Base-by-base conservation (phyloP, 2,888 invertebrate genomes). In the Patella depressa region DNA sequence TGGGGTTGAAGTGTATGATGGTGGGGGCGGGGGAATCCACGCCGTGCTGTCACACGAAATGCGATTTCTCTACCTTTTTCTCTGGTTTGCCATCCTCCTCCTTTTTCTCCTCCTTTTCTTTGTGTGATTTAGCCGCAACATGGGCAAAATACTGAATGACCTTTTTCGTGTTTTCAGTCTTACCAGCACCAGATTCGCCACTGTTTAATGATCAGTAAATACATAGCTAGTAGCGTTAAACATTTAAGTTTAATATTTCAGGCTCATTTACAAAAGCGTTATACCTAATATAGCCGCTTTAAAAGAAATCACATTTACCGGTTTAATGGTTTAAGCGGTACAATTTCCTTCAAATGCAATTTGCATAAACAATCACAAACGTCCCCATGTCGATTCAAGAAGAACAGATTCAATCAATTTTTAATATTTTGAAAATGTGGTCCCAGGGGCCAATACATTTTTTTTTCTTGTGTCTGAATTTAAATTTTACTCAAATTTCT, bases 91-190 rank as follows among this genome's bases (percentile, higher is more conserved):
- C 65, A 14, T 78, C 75, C 9, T 80, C 84, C 73, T 78, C 77
- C 59, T 83, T 81, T 70, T 85, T 83, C 11, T 86, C 87, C 9
- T 84, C 86, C 75, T 86, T 86, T 3, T 65, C 65, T 76, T 87
- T 87, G 71, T 82, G 79, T 34, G 87, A 80, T 71, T 88, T 98
- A 93, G 98, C 98, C 93, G 98, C 98, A 76, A 93, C 92, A 75
- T 90, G 88, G 79, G 93, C 93, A 94, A 99, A 99, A 95, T 99
- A 99, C 93, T 98, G 97, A 94, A 99, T 99, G 95, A 99, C 98
- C 94, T 99, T 99, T 94, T 99, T 99, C 94, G 99, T 99, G 96
- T 99, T 99, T 94, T 99, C 99, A 94, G 99, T 99, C 95, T 99
- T 99, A 94, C 98, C 99, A 93, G 99, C 99, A 94, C 99, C 99